phyloP scores from a whole-genome alignment of 2,797 vertebrate species.

The Pangasius macronema region DNA sequence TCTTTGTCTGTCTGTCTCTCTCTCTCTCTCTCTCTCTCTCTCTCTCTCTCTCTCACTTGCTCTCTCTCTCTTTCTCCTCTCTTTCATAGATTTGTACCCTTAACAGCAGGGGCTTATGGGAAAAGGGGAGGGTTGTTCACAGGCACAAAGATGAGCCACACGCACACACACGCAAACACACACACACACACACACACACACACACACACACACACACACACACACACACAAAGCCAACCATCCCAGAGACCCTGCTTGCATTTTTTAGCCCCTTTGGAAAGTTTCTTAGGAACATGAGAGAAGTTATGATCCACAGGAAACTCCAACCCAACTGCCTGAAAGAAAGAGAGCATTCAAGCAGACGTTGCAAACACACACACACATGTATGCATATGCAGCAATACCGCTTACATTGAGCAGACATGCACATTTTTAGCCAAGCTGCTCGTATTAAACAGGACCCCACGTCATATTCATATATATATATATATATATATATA shows the following conservation, averaged over 20 bases:
- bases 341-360: constrained; percentile 74
- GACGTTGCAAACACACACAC: constrained; percentile 38
- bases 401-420: constrained; percentile 22
- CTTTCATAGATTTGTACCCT: constrained; percentile 43
- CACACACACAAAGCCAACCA: constrained; percentile 49
- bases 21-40: constrained; percentile 45
- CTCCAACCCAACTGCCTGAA: constrained; percentile 72
- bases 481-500: no score
- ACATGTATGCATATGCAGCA: background rate
- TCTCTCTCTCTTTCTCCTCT: constrained; percentile 38
- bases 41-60: constrained; percentile 32
- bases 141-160: constrained; percentile 57
- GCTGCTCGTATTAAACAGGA: background rate
- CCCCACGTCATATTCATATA: background rate
- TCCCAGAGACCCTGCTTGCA: constrained; percentile 63
- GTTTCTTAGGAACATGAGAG: constrained; percentile 83
- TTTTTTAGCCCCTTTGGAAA: constrained; percentile 78
- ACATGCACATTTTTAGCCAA: constrained; percentile 16
- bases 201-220: constrained; percentile 37
- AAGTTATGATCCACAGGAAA: constrained; percentile 78
- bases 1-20: constrained; percentile 4
- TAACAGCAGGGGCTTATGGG: constrained; percentile 55
- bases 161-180: background rate
- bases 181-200: constrained; percentile 36
- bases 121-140: constrained; percentile 53